Conservation (phyloP, 2,113 vertebrate species). For the Eira barbara region DNA sequence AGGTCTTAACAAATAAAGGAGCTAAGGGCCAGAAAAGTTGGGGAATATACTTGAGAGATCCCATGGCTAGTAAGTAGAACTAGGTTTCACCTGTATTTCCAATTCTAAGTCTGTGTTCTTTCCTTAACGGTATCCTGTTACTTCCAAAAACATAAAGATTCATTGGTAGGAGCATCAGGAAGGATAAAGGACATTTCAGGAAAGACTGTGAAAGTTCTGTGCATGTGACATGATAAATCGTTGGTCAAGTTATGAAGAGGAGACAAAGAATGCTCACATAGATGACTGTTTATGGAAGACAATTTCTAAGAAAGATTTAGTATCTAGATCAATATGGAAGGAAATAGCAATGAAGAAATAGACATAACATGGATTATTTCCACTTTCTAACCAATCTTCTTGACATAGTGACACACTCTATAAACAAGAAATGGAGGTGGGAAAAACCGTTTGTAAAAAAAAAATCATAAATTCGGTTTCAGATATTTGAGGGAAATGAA, state of each 20-base stretch:
- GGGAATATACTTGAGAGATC: neutral
- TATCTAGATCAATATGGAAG: neutral
- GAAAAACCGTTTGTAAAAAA: neutral
- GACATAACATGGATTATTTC: neutral
- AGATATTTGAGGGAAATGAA: neutral
- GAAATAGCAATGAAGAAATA: neutral
- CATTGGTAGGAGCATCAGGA: neutral
- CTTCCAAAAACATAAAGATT: neutral
- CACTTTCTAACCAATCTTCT: neutral
- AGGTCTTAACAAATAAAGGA: neutral
- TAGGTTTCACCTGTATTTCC: neutral
- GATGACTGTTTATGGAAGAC: neutral
- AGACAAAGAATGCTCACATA: neutral
- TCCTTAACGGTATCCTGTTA: neutral
- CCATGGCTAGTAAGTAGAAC: neutral
- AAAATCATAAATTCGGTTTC: neutral
- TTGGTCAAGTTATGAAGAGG: neutral
- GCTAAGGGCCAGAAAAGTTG: neutral
- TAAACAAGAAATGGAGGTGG: neutral
- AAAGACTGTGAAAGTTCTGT: neutral
- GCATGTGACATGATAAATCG: neutral
- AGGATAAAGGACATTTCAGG: neutral
- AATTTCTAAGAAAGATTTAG: neutral
- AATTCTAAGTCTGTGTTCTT: neutral
- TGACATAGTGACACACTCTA: neutral